phyloP scores from a whole-genome alignment of 2,888 invertebrate species.

The Drepana falcataria region DNA sequence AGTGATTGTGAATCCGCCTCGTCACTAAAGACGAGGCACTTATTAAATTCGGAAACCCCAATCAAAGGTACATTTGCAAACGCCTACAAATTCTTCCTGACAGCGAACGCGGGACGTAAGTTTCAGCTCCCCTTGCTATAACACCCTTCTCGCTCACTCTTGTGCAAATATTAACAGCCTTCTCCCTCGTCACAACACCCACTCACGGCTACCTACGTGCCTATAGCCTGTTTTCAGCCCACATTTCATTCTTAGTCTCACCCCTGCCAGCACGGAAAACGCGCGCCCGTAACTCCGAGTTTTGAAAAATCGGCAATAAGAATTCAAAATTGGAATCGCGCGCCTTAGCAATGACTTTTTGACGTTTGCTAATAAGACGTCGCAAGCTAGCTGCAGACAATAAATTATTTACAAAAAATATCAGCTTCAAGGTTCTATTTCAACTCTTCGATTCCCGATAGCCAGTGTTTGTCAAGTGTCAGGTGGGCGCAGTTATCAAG shows the following conservation, averaged over 20 bases:
- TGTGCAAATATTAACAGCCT: slow-evolving; percentile 8
- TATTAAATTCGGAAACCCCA: slow-evolving; percentile 62
- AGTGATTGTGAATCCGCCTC: slow-evolving; percentile 9
- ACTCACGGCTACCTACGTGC: slow-evolving; percentile 49
- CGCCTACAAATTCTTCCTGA: slow-evolving; percentile 68
- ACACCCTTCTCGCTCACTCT: slow-evolving; percentile 27
- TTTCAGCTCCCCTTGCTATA: slow-evolving; percentile 36
- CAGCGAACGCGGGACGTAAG: slow-evolving; percentile 45
- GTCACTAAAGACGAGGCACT: slow-evolving; percentile 26
- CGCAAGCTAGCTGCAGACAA: slow-evolving; percentile 13
- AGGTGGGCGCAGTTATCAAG: slow-evolving; percentile 18
- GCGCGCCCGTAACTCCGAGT: slow-evolving; percentile 16
- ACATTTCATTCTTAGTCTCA: slow-evolving; percentile 59
- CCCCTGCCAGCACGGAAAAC: slow-evolving; percentile 32
- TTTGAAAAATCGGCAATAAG: slow-evolving; percentile 24
- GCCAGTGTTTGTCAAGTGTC: slow-evolving; percentile 24
- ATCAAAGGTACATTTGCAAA: slow-evolving; percentile 59
- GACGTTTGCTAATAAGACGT: slow-evolving; percentile 23
- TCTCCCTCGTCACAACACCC: slow-evolving; percentile 55
- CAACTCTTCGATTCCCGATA: neutral
- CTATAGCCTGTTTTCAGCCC: slow-evolving; percentile 60
- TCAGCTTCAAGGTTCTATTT: neutral
- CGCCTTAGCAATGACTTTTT: slow-evolving; percentile 38
- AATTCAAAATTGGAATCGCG: slow-evolving; percentile 23
- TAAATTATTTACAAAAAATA: slow-evolving; percentile 11